Evolutionary conservation across 2,113 vertebrate species (phyloP).

Genomic region (Antechinus flavipes): DNA sequence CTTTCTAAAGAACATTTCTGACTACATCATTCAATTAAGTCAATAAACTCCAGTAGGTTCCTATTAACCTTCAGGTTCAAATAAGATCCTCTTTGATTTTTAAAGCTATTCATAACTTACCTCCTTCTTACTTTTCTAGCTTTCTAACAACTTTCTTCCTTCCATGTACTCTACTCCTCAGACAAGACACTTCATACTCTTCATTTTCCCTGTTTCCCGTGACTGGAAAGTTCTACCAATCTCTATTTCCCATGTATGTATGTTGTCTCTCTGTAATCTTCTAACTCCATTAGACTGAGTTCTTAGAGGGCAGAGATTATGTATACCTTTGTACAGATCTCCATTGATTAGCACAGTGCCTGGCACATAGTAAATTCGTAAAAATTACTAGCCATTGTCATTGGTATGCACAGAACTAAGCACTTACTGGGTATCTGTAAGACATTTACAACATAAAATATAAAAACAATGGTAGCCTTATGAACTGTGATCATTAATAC

Average conservation of each 20-base stretch:
- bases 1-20: background rate
- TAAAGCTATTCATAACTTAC: background rate
- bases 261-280: background rate
- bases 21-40: background rate
- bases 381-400: background rate
- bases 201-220: background rate
- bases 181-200: background rate
- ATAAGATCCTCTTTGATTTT: background rate
- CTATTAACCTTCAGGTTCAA: background rate
- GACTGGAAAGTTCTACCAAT: background rate
- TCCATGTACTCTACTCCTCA: background rate
- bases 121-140: background rate
- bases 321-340: background rate
- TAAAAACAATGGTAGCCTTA: background rate
- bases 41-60: background rate
- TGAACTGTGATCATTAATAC: background rate
- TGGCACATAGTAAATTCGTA: background rate
- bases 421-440: background rate
- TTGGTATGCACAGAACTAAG: background rate
- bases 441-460: background rate
- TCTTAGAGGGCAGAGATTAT: background rate
- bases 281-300: background rate
- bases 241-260: background rate
- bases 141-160: background rate
- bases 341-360: background rate